Evolutionary conservation across 2,113 vertebrate species (phyloP).

Genomic region (Epinephelus lanceolatus): DNA sequence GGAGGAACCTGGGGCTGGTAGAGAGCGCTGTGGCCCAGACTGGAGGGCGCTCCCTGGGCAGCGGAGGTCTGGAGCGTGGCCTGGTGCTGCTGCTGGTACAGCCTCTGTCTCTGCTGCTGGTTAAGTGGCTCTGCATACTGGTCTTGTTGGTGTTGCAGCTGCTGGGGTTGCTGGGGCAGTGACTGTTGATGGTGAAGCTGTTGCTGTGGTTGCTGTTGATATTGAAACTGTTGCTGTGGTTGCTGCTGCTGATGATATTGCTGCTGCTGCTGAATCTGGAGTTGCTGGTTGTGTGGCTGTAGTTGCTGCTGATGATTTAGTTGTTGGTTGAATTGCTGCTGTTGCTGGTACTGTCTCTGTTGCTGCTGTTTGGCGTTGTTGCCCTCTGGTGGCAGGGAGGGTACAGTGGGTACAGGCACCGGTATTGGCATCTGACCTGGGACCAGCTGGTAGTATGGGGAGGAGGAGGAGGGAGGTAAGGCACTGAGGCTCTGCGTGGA

Average conservation of each 20-base stretch:
- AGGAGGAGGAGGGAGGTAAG: conserved; percentile 72
- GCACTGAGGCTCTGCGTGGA: conserved; percentile 87
- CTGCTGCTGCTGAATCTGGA: conserved; percentile 5
- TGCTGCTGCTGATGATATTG: conserved; percentile 1
- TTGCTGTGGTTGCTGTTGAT: conserved; percentile 18
- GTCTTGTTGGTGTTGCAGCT: not conserved
- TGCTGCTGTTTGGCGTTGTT: conserved; percentile 56
- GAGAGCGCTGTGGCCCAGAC: conserved; percentile 58
- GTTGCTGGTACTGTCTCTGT: conserved; percentile 53
- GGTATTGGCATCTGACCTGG: conserved; percentile 84
- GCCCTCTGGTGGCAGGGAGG: conserved; percentile 49
- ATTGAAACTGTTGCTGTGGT: conserved; percentile 11
- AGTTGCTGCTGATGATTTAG: conserved; percentile 32
- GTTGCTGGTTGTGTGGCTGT: conserved; percentile 15
- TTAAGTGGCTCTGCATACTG: conserved; percentile 6
- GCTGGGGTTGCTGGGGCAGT: conserved; percentile 12
- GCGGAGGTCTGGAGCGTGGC: conserved; percentile 80
- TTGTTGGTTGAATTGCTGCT: conserved; percentile 32
- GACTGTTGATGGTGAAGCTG: conserved; percentile 24
- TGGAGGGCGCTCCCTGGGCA: conserved; percentile 29
- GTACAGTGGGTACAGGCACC: conserved; percentile 63
- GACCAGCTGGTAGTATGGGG: conserved; percentile 84
- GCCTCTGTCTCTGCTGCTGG: conserved; percentile 51
- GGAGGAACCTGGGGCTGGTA: conserved; percentile 14
- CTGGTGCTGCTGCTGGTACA: conserved; percentile 82